Evolutionary conservation across 2,797 vertebrate genomes (phyloP).

Genomic region (Hephaestus fuliginosus): DNA sequence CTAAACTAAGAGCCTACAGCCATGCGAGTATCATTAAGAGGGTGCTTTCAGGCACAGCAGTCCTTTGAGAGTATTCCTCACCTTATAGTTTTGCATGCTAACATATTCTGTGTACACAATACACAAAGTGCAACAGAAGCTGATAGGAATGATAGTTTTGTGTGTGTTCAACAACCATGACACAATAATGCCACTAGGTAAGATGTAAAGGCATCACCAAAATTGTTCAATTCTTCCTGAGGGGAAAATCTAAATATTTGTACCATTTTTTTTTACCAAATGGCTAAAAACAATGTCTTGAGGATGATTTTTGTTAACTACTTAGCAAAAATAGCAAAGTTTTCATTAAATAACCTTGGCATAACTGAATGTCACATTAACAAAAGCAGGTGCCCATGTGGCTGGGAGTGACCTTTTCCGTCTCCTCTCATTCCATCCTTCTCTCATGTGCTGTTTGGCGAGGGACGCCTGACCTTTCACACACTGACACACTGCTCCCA

Average conservation of each 20-base stretch:
- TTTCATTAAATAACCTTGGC: not conserved
- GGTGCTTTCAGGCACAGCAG: too few species aligned
- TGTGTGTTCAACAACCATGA: too few species aligned
- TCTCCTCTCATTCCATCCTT: conserved; percentile 7
- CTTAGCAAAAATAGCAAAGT: not conserved
- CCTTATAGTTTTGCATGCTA: not conserved
- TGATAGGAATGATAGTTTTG: not conserved
- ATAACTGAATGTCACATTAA: not conserved
- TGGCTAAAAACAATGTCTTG: not conserved
- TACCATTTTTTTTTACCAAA: not conserved
- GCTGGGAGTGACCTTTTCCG: conserved; percentile 46
- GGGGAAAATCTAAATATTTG: not conserved
- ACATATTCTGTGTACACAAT: not conserved
- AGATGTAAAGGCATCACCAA: not conserved
- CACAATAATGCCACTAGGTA: too few species aligned
- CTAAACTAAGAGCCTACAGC: not conserved
- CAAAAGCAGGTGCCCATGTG: not conserved
- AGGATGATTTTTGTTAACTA: not conserved
- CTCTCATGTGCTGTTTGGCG: conserved; percentile 2
- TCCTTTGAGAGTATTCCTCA: too few species aligned
- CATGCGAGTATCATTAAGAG: not conserved
- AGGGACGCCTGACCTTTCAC: conserved; percentile 69
- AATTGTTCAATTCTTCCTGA: not conserved
- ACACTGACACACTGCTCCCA: conserved; percentile 70
- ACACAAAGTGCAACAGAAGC: not conserved